Percentiles rank a stretch among this genome's conserved stretches.
Conservation (phyloP, 2,113 vertebrate genomes). For the Mus musculus region DNA sequence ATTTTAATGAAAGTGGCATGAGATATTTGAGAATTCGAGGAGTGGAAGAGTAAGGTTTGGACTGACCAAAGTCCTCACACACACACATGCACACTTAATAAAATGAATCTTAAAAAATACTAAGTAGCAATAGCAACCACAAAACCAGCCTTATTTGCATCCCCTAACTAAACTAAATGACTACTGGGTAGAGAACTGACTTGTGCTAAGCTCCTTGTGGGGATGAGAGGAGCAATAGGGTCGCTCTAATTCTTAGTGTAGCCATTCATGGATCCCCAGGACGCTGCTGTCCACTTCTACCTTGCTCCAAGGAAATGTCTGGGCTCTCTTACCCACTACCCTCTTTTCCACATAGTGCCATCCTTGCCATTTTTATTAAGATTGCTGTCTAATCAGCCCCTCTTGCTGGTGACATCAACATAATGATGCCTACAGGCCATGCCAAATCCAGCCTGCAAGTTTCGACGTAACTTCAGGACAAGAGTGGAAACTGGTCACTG, state of each 20-base stretch:
- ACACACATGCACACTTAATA: background rate
- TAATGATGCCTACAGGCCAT: background rate
- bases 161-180: background rate
- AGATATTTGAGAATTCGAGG: conserved; percentile 13
- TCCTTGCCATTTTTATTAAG: background rate
- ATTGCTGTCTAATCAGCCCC: background rate
- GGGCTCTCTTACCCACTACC: background rate
- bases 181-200: background rate
- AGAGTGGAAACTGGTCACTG: background rate
- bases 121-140: background rate
- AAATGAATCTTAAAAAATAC: background rate
- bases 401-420: background rate
- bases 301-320: conserved; percentile 26
- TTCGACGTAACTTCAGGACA: background rate
- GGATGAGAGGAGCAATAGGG: background rate
- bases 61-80: background rate
- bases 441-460: background rate
- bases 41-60: conserved; percentile 23
- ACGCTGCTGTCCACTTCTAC: background rate
- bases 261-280: background rate
- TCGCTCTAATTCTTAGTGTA: background rate
- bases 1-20: conserved; percentile 41
- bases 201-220: background rate
- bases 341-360: background rate
- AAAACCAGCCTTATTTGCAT: background rate